These are phyloP conservation scores for Rugalucina vietnamica DNA, from an alignment of 2,888 invertebrate species.

Conservation along the genomic window DNA sequence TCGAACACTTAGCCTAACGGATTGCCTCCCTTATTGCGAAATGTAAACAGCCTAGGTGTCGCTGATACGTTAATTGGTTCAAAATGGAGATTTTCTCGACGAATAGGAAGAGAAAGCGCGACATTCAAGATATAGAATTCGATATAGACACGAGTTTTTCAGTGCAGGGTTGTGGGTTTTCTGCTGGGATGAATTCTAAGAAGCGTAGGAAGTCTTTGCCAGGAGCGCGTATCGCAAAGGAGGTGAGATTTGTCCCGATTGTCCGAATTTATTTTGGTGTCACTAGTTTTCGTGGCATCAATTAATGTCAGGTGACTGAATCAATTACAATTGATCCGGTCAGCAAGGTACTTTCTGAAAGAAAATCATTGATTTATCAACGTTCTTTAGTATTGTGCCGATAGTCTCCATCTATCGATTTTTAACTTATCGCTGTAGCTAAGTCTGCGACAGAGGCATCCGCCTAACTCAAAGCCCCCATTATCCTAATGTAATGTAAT, in stretches of 20 bases:
- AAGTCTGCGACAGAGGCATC: no score
- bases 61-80: constrained; percentile 4
- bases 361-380: no score
- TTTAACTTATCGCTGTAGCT: no score
- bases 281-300: constrained; percentile 36
- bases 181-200: constrained; percentile 39
- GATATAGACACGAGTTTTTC: constrained; percentile 57
- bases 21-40: background rate
- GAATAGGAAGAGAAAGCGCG: constrained; percentile 72
- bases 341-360: no score
- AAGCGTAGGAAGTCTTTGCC: constrained; percentile 55
- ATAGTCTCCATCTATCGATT: no score
- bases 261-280: constrained; percentile 3
- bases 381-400: no score
- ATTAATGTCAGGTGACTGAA: no score
- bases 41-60: background rate
- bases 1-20: no score
- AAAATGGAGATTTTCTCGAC: constrained; percentile 63
- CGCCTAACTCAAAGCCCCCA: no score
- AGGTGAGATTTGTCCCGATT: no score
- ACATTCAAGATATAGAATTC: constrained; percentile 65
- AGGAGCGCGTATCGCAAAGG: background rate
- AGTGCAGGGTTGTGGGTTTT: constrained; percentile 59
- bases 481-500: no score
- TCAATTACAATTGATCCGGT: no score